phyloP scores from a whole-genome alignment of 2,797 vertebrate genomes.

The Acridotheres tristis region DNA sequence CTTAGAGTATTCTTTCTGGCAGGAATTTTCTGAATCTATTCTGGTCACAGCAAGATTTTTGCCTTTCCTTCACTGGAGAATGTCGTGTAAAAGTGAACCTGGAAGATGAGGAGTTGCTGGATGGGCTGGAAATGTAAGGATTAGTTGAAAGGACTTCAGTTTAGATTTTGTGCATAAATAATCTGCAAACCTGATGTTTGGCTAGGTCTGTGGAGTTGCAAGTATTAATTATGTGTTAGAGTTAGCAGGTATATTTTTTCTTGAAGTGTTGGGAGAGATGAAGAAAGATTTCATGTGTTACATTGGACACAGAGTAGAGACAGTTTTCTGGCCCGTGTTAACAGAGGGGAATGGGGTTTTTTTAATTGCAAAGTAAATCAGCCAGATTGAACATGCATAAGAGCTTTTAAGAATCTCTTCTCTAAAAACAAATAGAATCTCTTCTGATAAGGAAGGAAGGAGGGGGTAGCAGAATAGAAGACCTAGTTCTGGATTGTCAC shows the following conservation, averaged over 20 bases:
- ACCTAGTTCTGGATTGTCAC: background rate
- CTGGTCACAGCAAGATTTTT: background rate
- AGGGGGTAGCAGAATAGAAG: background rate
- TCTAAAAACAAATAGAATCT: background rate
- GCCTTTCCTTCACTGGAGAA: background rate
- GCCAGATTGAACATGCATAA: background rate
- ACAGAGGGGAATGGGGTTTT: background rate
- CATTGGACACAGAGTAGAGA: background rate
- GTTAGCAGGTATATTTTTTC: background rate
- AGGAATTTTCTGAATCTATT: background rate
- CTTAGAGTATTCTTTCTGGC: background rate
- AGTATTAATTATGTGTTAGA: background rate
- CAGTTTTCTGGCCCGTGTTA: background rate
- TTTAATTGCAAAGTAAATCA: background rate
- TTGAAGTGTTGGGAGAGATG: background rate
- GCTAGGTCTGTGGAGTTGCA: background rate
- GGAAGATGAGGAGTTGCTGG: background rate
- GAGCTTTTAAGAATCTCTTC: background rate
- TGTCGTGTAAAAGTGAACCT: background rate
- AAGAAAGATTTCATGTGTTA: background rate
- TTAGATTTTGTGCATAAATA: background rate
- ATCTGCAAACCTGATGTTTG: background rate
- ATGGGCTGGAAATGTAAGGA: background rate
- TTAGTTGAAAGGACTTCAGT: background rate
- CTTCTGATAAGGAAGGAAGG: background rate